Evolutionary conservation across 2,797 vertebrate species (phyloP), one percentile per base, ranked within the genome.

Genomic region (Knipowitschia caucasica): DNA sequence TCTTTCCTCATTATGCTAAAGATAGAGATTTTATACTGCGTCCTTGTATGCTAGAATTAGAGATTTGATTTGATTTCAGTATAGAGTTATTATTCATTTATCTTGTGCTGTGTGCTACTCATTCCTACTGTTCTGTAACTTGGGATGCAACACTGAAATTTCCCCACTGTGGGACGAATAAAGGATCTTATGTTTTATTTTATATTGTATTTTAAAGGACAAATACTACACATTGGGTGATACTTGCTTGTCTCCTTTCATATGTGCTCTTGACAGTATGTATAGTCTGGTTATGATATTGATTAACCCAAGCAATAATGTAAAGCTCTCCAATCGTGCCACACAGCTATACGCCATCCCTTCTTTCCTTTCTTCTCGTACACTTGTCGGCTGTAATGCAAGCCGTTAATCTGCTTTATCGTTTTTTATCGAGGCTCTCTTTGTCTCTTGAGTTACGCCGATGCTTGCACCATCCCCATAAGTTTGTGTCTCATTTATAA

Each of bases 331-430:
- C 59, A 26, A 40, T 9, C 7, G 2, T 34, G 25, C 45, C 36
- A 70, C 62, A 64, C 24, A 7, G 56, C n/a, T 20, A 24, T 42
- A n/a, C n/a, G 18, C 64, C 15, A 14, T 47, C 53, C 26, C 47
- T 29, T 15, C 49, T 20, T 33, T 5, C 18, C 49, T 20, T 33
- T 5, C 49, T 62, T 61, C 36, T 53, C 49, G 43, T 61, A 12
- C 47, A 71, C 69, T 70, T 69, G 68, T 78, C 69, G 73, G 35
- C 64, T 56, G 38, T 64, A 71, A 77, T 62, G 59, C 50, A 67
- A 77, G 56, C 58, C 54, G 68, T 66, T 73, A 62, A 62, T 76
- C 42, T 58, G 57, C 63, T 62, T 53, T 56, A 73, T 75, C 50
- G n/a, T 62, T 51, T 62, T 51, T 49, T 54, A 71, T 57, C 38